Conservation (phyloP, 2,888 invertebrate genomes). For the Pilophorus perplexus region DNA sequence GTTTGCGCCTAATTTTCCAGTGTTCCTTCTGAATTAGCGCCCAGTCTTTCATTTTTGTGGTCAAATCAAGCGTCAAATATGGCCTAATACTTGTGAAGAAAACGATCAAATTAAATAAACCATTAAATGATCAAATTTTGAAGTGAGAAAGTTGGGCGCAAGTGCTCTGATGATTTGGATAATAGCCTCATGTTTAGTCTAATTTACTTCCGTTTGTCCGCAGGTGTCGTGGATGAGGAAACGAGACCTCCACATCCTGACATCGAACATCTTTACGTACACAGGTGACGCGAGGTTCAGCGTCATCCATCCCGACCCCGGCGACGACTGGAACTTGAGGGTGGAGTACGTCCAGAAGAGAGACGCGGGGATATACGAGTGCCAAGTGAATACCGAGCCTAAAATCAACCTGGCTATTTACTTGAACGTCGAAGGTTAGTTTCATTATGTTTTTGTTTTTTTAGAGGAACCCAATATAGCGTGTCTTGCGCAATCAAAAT, state of each 20-base stretch:
- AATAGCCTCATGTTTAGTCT: too few relatives aligned
- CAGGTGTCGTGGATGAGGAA: conserved; percentile 83
- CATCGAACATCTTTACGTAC: conserved; percentile 80
- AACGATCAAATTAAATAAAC: too few relatives aligned
- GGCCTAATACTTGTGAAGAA: too few relatives aligned
- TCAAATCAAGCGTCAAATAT: too few relatives aligned
- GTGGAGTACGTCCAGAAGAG: conserved; percentile 79
- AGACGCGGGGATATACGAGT: conserved; percentile 83
- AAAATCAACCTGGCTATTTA: conserved; percentile 82
- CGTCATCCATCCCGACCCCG: conserved; percentile 76
- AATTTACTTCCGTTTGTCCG: too few relatives aligned
- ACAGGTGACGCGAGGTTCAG: conserved; percentile 84
- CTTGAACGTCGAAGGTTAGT: conserved; percentile 75
- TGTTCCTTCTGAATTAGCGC: too few relatives aligned
- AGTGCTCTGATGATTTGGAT: too few relatives aligned
- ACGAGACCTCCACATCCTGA: conserved; percentile 78
- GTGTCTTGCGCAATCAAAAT: conserved; percentile 18
- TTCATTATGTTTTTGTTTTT: neutral
- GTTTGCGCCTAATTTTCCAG: too few relatives aligned
- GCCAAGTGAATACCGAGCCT: conserved; percentile 86
- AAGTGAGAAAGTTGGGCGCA: too few relatives aligned
- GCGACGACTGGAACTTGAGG: conserved; percentile 83
- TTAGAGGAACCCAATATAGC: neutral
- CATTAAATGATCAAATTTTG: too few relatives aligned
- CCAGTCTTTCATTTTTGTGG: too few relatives aligned